Evolutionary conservation across 2,113 vertebrate species (phyloP).

Genomic region (Ptychochromis oligacanthus): DNA sequence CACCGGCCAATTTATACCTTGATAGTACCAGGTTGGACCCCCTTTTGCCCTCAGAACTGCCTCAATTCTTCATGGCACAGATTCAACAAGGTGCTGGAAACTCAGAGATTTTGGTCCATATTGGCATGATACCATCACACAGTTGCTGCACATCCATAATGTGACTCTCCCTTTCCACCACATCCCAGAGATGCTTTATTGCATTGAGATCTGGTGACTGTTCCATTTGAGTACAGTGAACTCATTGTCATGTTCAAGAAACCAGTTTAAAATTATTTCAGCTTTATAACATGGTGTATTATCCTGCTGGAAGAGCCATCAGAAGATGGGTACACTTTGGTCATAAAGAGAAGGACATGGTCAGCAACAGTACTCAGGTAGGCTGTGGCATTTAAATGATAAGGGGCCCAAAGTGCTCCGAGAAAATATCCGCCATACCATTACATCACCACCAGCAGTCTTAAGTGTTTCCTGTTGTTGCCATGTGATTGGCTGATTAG

Average conservation of each 20-base stretch:
- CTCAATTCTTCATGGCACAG: not conserved
- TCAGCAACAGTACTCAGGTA: not conserved
- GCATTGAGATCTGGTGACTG: not conserved
- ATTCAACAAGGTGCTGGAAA: not conserved
- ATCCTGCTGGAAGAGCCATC: too few relatives aligned
- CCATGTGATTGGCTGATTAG: not conserved
- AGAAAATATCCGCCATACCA: not conserved
- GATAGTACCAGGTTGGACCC: not conserved
- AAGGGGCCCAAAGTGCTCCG: not conserved
- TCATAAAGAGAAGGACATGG: not conserved
- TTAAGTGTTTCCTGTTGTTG: not conserved
- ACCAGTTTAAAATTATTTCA: not conserved
- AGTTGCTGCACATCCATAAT: not conserved
- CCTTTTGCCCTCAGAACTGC: too few relatives aligned
- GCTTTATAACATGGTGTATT: not conserved
- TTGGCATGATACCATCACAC: not conserved
- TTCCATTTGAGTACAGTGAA: not conserved
- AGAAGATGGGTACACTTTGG: too few relatives aligned
- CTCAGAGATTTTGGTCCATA: not conserved
- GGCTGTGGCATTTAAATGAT: not conserved
- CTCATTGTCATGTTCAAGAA: not conserved
- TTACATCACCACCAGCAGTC: not conserved
- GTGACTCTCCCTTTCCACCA: not conserved
- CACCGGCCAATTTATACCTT: not conserved
- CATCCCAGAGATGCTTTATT: not conserved